These are phyloP conservation scores for Meteorus colon DNA, from an alignment of 2,888 invertebrate genomes.

Conservation along the genomic window DNA sequence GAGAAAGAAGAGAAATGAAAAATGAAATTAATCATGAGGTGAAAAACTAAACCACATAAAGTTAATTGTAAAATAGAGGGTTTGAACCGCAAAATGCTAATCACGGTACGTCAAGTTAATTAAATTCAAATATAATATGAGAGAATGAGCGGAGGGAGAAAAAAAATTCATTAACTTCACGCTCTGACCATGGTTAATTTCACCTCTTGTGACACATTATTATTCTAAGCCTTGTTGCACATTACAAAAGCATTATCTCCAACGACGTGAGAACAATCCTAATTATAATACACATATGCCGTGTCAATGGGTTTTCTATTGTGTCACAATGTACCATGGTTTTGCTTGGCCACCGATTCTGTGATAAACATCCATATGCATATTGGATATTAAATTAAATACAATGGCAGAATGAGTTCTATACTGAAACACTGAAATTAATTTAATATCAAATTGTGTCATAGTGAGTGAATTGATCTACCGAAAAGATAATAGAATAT, in stretches of 20 bases:
- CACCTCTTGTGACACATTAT: conserved; percentile 44
- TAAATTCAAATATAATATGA: conserved; percentile 3
- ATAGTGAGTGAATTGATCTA: background rate
- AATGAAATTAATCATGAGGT: conserved; percentile 14
- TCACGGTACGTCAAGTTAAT: conserved; percentile 39
- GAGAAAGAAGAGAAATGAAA: background rate
- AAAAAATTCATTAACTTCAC: conserved; percentile 29
- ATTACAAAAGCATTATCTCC: conserved; percentile 51
- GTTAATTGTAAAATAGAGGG: background rate
- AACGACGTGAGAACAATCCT: conserved; percentile 59
- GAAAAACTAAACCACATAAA: conserved; percentile 7
- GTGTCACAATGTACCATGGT: conserved; percentile 37
- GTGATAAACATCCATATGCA: background rate
- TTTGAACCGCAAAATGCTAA: conserved; percentile 1
- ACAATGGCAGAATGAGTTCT: conserved; percentile 11
- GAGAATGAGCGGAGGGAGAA: background rate
- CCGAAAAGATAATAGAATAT: background rate
- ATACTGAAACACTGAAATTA: background rate
- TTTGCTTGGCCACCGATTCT: conserved; percentile 34
- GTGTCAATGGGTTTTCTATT: conserved; percentile 49
- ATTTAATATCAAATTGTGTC: background rate
- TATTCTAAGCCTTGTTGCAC: conserved; percentile 40
- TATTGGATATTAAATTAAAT: conserved; percentile 8
- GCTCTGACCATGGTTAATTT: conserved; percentile 41
- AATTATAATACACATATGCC: conserved; percentile 57